Percentiles rank a stretch among this genome's conserved stretches.
These are phyloP conservation scores for Xestia c-nigrum DNA, from an alignment of 2,888 invertebrate genomes.

Conservation along the genomic window DNA sequence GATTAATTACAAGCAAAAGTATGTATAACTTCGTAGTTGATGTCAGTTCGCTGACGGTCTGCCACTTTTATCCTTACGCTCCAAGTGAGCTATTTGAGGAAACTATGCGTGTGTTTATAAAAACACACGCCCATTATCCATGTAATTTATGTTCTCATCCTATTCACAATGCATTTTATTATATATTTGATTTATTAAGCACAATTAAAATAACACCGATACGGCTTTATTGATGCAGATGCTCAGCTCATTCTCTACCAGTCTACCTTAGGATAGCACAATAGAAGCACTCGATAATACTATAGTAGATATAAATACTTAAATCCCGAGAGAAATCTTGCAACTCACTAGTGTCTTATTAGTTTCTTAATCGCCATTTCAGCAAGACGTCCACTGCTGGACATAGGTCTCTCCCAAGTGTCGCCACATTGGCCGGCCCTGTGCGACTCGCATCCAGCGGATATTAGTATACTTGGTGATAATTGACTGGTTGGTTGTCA, in stretches of 20 bases:
- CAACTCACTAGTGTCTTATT: not conserved
- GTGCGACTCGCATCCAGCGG: no score
- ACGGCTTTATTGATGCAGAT: not conserved
- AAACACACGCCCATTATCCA: no score
- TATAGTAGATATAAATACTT: not conserved
- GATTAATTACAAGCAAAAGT: constrained; percentile 45
- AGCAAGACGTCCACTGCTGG: no score
- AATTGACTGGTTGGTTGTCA: not conserved
- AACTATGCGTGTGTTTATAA: not conserved
- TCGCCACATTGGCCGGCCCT: no score
- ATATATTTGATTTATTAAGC: not conserved
- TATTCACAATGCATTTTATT: not conserved
- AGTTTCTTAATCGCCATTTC: not conserved
- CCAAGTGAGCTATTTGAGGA: not conserved
- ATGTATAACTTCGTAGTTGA: not conserved
- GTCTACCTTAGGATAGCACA: not conserved
- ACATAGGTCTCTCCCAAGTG: no score
- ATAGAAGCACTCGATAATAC: no score
- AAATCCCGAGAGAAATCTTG: not conserved
- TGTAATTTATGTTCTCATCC: not conserved
- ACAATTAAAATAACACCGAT: not conserved
- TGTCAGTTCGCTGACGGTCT: no score
- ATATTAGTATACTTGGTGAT: not conserved
- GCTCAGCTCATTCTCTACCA: not conserved
- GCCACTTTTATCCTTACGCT: no score